These are phyloP conservation scores for Drosophila grimshawi DNA, from an alignment of 1,140 invertebrate genomes.

Conservation along the genomic window DNA sequence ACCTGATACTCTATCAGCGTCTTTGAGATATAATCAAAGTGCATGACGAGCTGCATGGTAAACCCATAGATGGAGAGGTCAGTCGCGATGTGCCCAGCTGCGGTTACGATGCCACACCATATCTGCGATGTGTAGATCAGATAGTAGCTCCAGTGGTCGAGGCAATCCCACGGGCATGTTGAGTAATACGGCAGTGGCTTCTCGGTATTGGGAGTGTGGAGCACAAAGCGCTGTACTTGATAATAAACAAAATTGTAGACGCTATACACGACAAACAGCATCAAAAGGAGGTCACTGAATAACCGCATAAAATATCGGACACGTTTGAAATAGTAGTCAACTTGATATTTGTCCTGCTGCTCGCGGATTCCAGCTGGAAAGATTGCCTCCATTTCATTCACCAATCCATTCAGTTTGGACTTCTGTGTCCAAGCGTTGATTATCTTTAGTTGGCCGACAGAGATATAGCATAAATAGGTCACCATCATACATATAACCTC, in stretches of 20 bases:
- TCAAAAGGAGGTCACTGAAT: constrained; percentile 49
- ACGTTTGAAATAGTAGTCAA: constrained; percentile 23
- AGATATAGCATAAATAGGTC: constrained; percentile 51
- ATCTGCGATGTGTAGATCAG: constrained; percentile 39
- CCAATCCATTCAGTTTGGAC: constrained; percentile 26
- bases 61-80: constrained; percentile 49
- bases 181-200: constrained; percentile 43
- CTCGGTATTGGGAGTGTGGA: constrained; percentile 13
- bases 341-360: constrained; percentile 27
- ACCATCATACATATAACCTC: constrained; percentile 55
- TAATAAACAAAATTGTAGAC: constrained; percentile 41
- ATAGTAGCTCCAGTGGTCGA: constrained; percentile 53
- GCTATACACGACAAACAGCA: constrained; percentile 54
- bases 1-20: constrained; percentile 14
- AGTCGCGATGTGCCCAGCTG: constrained; percentile 52
- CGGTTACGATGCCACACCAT: constrained; percentile 44
- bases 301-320: constrained; percentile 20
- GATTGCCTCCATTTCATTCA: constrained; percentile 41
- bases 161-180: constrained; percentile 51
- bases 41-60: constrained; percentile 59
- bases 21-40: constrained; percentile 51
- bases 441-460: constrained; percentile 53
- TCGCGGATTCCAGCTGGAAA: constrained; percentile 35
- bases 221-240: constrained; percentile 36
- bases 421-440: constrained; percentile 42